Evolutionary conservation across 2,888 invertebrate species (phyloP).

Genomic region (Tuberolachnus salignus): DNA sequence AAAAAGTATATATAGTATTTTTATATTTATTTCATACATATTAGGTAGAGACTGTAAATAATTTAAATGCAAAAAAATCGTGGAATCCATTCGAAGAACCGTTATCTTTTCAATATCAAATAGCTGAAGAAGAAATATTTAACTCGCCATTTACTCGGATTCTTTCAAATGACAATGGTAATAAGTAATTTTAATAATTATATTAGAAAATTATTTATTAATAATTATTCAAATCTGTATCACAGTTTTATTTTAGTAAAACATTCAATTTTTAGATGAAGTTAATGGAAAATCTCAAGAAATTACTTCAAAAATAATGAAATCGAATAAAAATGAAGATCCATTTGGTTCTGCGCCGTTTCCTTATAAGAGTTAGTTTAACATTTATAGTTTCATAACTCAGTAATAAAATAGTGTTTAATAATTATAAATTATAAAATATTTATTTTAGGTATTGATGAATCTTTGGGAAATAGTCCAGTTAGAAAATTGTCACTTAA

Average conservation of each 20-base stretch:
- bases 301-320: slow-evolving; percentile 62
- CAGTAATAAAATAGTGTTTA: background rate
- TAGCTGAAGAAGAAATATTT: slow-evolving; percentile 19
- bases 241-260: slow-evolving; percentile 40
- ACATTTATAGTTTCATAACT: background rate
- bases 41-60: slow-evolving; percentile 42
- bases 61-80: slow-evolving; percentile 69
- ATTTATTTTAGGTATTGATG: slow-evolving; percentile 39
- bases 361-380: slow-evolving; percentile 49
- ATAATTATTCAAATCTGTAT: slow-evolving; percentile 30
- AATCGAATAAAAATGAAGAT: slow-evolving; percentile 65
- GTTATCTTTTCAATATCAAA: slow-evolving; percentile 15
- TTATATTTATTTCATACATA: slow-evolving; percentile 60
- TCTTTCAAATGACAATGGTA: slow-evolving; percentile 33
- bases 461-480: slow-evolving; percentile 31
- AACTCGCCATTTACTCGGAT: slow-evolving; percentile 23
- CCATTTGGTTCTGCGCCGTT: slow-evolving; percentile 83
- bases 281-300: slow-evolving; percentile 40
- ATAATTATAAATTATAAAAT: background rate
- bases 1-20: background rate
- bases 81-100: slow-evolving; percentile 86
- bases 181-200: background rate
- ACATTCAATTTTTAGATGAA: slow-evolving; percentile 53
- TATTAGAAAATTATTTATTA: slow-evolving; percentile 13
- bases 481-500: slow-evolving; percentile 38